Percentiles rank a stretch among this genome's conserved stretches.
These are phyloP conservation scores for Pteruthius melanotis DNA, from an alignment of 2,113 vertebrate species.

Conservation along the genomic window DNA sequence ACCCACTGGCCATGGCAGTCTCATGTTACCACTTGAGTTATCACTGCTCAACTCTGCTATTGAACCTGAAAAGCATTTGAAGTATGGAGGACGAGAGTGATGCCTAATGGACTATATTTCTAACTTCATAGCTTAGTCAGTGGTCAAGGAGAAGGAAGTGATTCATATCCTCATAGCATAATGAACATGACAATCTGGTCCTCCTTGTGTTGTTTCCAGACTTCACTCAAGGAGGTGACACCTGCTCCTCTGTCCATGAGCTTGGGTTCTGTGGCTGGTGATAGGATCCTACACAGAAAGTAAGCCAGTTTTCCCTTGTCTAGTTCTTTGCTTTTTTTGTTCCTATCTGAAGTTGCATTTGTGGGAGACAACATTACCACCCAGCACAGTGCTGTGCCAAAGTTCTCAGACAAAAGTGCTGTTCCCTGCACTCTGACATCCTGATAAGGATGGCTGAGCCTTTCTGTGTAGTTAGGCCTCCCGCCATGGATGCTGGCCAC, in stretches of 20 bases:
- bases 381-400: neutral
- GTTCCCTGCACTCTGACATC: neutral
- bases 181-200: neutral
- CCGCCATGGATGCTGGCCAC: neutral
- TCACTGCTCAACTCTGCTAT: neutral
- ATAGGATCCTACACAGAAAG: neutral
- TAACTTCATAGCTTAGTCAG: neutral
- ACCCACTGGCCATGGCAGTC: neutral
- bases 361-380: neutral
- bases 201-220: neutral
- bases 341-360: neutral
- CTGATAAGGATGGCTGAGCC: neutral
- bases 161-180: neutral
- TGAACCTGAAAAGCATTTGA: neutral
- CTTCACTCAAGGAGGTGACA: neutral
- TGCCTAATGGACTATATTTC: neutral
- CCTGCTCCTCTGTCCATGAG: neutral
- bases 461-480: neutral
- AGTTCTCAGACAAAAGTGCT: neutral
- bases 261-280: neutral
- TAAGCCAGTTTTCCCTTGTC: neutral
- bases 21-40: neutral
- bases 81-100: neutral
- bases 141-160: conserved; percentile 7
- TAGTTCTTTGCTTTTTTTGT: neutral